These are phyloP conservation scores for Halichoerus grypus DNA, from an alignment of 2,113 vertebrate genomes.

Conservation along the genomic window DNA sequence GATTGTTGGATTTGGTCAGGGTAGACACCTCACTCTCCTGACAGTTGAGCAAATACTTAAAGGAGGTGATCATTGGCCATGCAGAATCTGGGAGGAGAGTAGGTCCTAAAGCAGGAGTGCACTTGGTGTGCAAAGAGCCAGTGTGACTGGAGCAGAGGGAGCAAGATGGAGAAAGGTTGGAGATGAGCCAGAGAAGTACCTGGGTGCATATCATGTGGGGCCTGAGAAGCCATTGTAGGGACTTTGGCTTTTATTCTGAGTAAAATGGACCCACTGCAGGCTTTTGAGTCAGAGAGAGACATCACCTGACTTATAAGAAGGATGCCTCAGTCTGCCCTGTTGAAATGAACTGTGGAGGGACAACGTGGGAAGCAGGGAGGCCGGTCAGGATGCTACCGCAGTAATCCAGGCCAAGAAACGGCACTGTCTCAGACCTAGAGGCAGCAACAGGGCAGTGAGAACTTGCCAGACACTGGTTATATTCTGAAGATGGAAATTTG, in stretches of 20 bases:
- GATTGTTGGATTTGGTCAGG: not conserved
- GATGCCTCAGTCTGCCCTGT: not conserved
- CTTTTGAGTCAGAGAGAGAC: not conserved
- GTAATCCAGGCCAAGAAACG: not conserved
- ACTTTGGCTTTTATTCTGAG: not conserved
- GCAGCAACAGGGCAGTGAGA: not conserved
- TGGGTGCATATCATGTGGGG: accelerated
- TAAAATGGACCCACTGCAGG: not conserved
- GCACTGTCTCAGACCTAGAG: not conserved
- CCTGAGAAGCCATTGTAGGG: not conserved
- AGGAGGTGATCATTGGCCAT: not conserved
- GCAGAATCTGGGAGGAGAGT: not conserved
- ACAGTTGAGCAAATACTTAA: not conserved
- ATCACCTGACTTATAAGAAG: not conserved
- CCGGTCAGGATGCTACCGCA: not conserved
- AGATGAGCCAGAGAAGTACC: not conserved
- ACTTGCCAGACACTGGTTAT: not conserved
- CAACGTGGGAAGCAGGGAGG: not conserved
- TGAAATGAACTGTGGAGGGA: not conserved
- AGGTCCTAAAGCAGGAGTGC: too few relatives aligned
- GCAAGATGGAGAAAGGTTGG: accelerated
- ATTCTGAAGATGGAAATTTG: not conserved
- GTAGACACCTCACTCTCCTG: not conserved
- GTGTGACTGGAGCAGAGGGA: too few relatives aligned
- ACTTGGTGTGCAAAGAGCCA: not conserved